A percentile compares a stretch with the other conserved stretches of the same genome.
phyloP scores from a whole-genome alignment of 2,888 invertebrate genomes.

The Lasioglossum morio region DNA sequence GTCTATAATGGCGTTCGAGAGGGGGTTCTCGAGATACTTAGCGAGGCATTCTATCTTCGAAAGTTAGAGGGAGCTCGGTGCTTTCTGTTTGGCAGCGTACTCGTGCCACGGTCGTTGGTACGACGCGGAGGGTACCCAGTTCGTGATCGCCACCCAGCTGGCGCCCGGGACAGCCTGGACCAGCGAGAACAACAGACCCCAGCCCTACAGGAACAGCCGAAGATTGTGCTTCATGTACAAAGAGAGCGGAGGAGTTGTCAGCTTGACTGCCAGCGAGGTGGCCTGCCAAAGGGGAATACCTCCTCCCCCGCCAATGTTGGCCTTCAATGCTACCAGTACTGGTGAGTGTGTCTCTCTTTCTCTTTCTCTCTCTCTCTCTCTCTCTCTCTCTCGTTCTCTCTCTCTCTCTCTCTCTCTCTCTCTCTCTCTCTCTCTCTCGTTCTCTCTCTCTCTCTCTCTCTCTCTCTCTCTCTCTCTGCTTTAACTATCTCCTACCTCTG shows the following conservation, averaged over 20 bases:
- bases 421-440: background rate
- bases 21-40: constrained; percentile 1
- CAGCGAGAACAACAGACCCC: constrained; percentile 81
- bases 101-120: constrained; percentile 95
- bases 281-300: constrained; percentile 82
- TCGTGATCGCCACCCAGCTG: constrained; percentile 92
- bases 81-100: constrained; percentile 88
- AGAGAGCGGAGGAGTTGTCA: constrained; percentile 86
- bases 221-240: constrained; percentile 92
- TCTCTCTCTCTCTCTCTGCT: background rate
- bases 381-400: too few species aligned
- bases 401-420: too few species aligned
- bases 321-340: constrained; percentile 90
- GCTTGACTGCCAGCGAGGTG: constrained; percentile 83
- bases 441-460: constrained; percentile 26
- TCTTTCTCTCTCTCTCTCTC: background rate
- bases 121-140: constrained; percentile 92
- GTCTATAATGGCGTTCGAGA: constrained; percentile 61
- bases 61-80: constrained; percentile 14
- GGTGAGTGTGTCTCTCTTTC: constrained; percentile 85
- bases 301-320: constrained; percentile 85
- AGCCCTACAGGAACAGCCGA: constrained; percentile 84
- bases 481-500: background rate
- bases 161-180: constrained; percentile 84
- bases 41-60: background rate